phyloP scores from a whole-genome alignment of 2,888 invertebrate species.

The Phasia obesa region DNA sequence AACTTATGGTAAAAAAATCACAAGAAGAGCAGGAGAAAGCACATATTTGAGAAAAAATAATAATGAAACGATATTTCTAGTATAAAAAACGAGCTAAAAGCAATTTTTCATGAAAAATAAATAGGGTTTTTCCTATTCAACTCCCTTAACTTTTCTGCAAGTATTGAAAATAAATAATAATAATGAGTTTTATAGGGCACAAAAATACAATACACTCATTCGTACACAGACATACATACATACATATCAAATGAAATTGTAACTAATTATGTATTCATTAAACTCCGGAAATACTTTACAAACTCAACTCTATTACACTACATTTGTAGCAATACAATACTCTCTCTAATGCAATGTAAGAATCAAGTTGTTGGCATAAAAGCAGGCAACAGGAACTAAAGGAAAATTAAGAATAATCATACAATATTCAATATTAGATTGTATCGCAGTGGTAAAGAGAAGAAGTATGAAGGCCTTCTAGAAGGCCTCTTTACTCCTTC shows the following conservation, averaged over 20 bases:
- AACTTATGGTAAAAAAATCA: constrained; percentile 19
- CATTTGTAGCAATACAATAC: constrained; percentile 3
- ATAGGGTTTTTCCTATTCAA: constrained; percentile 4
- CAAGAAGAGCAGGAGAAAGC: not conserved
- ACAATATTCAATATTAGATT: constrained; percentile 26
- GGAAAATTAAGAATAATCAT: constrained; percentile 59
- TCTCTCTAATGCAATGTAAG: not conserved
- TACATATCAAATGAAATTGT: constrained; percentile 50
- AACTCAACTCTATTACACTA: constrained; percentile 1
- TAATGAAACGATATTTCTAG: constrained; percentile 10
- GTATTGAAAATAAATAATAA: constrained; percentile 40
- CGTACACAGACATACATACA: not conserved
- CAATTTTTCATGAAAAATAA: constrained; percentile 35
- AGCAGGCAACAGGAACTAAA: constrained; percentile 41
- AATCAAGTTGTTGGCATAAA: not conserved
- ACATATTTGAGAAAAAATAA: not conserved
- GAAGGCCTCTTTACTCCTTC: no score
- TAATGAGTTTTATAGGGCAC: constrained; percentile 35
- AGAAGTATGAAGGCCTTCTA: no score
- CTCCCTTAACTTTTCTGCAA: not conserved
- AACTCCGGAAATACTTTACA: constrained; percentile 48
- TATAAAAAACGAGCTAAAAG: constrained; percentile 47
- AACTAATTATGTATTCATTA: constrained; percentile 67
- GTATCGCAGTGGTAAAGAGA: no score
- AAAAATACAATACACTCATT: constrained; percentile 6